Evolutionary conservation across 37 sponge, comb jelly and placozoan genomes (phyloP).

Genomic region (Theonella swinhoei): DNA sequence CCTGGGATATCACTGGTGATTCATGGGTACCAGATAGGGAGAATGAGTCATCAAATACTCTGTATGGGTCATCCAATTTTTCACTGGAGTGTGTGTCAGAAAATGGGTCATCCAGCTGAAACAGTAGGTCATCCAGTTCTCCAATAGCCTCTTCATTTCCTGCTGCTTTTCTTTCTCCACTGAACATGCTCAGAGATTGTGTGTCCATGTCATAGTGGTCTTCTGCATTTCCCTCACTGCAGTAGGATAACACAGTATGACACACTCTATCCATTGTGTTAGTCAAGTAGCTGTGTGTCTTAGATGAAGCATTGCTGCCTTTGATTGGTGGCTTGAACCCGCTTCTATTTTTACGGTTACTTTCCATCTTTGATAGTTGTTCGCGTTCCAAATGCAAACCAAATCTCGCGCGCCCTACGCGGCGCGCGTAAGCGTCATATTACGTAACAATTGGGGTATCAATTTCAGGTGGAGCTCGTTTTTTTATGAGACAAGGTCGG

Average conservation of each 20-base stretch:
- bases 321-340: too few relatives aligned
- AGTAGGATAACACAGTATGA: conserved; percentile 10
- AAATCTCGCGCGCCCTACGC: too few relatives aligned
- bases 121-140: not conserved
- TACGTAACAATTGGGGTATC: too few relatives aligned
- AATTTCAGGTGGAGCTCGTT: not conserved
- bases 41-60: not conserved
- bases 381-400: too few relatives aligned
- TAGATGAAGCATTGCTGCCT: too few relatives aligned
- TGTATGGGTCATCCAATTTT: not conserved
- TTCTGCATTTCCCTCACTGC: not conserved
- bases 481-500: too few relatives aligned
- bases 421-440: too few relatives aligned
- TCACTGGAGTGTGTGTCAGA: not conserved
- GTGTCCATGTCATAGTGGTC: not conserved
- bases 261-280: not conserved
- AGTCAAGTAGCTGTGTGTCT: too few relatives aligned
- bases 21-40: not conserved
- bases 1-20: not conserved
- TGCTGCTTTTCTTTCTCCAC: not conserved
- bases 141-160: not conserved
- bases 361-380: too few relatives aligned
- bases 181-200: not conserved
- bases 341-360: too few relatives aligned
- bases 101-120: not conserved